A percentile compares a stretch with the other conserved stretches of the same genome.
Conservation (phyloP, 1,140 invertebrate genomes). For the Eciton burchellii region DNA sequence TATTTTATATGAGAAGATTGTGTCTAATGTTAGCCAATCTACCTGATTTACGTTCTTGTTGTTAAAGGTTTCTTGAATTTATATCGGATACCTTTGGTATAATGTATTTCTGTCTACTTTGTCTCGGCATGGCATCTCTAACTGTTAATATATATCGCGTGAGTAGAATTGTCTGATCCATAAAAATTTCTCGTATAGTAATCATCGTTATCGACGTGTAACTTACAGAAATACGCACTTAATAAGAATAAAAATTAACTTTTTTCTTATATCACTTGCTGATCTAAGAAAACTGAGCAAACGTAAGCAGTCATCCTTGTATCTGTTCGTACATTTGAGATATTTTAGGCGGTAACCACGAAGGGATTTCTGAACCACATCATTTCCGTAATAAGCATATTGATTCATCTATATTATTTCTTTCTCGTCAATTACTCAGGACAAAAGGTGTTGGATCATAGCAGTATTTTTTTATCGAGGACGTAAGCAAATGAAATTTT, state of each 20-base stretch:
- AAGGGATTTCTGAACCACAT: not conserved
- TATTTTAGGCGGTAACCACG: constrained; percentile 34
- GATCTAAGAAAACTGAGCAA: too few species aligned
- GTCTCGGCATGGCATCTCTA: constrained; percentile 34
- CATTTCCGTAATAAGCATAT: not conserved
- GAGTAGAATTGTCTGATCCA: constrained; percentile 19
- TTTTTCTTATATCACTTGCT: not conserved
- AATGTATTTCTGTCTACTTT: constrained; percentile 38
- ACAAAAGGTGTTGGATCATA: constrained; percentile 42
- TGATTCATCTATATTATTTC: constrained; percentile 32
- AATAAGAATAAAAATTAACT: not conserved
- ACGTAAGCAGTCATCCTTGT: not conserved
- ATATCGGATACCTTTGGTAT: constrained; percentile 25
- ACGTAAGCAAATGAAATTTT: constrained; percentile 4
- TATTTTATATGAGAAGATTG: not conserved
- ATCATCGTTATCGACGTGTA: not conserved
- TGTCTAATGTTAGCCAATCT: not conserved
- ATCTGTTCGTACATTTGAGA: not conserved
- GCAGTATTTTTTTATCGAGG: constrained; percentile 17
- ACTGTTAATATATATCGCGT: constrained; percentile 36
- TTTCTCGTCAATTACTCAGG: constrained; percentile 25
- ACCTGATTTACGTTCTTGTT: not conserved
- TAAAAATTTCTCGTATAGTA: not conserved
- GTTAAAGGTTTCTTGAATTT: constrained; percentile 54
- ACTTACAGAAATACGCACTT: not conserved